Conservation (phyloP, 2,888 invertebrate species). For the Carterocephalus palaemon region DNA sequence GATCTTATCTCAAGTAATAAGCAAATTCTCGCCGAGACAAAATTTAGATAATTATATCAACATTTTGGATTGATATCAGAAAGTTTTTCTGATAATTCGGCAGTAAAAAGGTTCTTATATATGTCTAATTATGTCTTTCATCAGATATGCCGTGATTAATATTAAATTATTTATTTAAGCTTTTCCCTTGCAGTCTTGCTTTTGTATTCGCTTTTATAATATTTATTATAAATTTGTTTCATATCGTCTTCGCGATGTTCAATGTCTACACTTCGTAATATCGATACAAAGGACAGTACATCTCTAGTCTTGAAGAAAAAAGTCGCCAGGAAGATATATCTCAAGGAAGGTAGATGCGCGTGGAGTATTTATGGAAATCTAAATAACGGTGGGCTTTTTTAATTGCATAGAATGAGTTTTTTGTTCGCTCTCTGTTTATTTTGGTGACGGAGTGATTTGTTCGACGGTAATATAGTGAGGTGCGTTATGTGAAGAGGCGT, state of each 20-base stretch:
- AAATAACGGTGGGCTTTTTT: constrained; percentile 71
- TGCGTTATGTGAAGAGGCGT: constrained; percentile 53
- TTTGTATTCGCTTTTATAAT: too few species aligned
- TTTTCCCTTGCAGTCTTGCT: too few species aligned
- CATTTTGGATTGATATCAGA: too few species aligned
- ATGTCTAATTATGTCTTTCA: too few species aligned
- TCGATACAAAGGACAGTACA: constrained; percentile 25
- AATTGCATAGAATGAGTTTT: constrained; percentile 70
- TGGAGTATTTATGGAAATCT: constrained; percentile 76
- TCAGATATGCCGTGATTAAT: too few species aligned
- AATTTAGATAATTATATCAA: too few species aligned
- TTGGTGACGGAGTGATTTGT: constrained; percentile 69
- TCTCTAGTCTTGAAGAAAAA: constrained; percentile 43
- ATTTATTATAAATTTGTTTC: too few species aligned
- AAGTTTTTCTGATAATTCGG: too few species aligned
- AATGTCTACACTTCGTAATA: too few species aligned
- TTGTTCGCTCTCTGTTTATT: constrained; percentile 68
- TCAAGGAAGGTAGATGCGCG: constrained; percentile 59
- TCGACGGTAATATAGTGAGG: constrained; percentile 56
- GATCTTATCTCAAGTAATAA: constrained; percentile 1
- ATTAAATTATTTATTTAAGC: too few species aligned
- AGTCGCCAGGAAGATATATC: constrained; percentile 70
- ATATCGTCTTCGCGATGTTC: background rate
- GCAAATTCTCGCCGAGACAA: too few species aligned
- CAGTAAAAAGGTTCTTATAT: too few species aligned